Conservation (phyloP, 2,113 vertebrate genomes). For the Ceyx cyanopectus region DNA sequence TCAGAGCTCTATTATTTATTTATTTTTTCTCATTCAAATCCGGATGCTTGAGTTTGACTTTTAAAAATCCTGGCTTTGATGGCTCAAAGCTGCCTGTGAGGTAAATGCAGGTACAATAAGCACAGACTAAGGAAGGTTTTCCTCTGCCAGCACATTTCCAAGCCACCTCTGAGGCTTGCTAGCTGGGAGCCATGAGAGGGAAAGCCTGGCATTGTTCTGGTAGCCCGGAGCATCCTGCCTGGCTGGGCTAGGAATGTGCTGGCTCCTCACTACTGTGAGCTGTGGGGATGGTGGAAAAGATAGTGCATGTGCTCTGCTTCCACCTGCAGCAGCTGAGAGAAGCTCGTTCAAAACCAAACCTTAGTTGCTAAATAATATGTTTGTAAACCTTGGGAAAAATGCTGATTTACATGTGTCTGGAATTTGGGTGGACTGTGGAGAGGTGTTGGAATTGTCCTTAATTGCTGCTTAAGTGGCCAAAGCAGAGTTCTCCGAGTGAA, state of each 20-base stretch:
- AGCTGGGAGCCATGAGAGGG: neutral
- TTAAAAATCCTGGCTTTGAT: neutral
- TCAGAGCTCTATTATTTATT: neutral
- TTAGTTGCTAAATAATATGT: neutral
- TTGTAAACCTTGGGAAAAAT: neutral
- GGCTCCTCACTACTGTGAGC: accelerated
- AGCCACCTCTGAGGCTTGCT: neutral
- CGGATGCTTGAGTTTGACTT: neutral
- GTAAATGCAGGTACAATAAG: neutral
- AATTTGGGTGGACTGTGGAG: neutral
- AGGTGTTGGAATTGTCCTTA: neutral
- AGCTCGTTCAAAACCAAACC: neutral
- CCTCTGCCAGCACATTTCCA: neutral
- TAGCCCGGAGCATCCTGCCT: constrained; percentile 16
- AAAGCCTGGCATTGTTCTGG: neutral
- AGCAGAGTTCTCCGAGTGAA: neutral
- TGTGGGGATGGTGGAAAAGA: neutral
- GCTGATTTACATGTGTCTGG: neutral
- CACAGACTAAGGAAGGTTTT: neutral
- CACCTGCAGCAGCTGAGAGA: neutral
- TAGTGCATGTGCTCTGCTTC: neutral
- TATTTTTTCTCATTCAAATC: neutral
- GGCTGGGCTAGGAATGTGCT: neutral
- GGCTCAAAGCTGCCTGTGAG: neutral
- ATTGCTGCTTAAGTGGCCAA: neutral